Evolutionary conservation across 2,113 vertebrate species (phyloP).

Genomic region (Oxyruncus cristatus): DNA sequence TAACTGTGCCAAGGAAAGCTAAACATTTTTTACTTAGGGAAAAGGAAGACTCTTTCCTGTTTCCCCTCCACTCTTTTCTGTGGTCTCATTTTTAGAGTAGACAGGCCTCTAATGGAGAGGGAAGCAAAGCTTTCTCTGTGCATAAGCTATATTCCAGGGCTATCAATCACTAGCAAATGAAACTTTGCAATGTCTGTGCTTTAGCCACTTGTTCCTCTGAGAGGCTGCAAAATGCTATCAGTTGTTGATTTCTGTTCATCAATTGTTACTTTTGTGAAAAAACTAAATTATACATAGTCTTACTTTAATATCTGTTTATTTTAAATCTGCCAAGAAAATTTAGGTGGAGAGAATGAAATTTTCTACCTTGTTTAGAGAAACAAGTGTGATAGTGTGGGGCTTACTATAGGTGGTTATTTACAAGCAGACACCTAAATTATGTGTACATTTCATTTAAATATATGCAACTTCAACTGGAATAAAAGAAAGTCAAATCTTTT

Average conservation of each 20-base stretch:
- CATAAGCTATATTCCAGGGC: neutral
- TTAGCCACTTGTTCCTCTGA: neutral
- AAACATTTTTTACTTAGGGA: neutral
- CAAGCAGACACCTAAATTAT: neutral
- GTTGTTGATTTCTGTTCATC: neutral
- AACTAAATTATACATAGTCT: neutral
- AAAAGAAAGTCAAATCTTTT: neutral
- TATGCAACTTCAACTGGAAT: neutral
- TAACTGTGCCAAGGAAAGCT: neutral
- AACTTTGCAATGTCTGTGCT: neutral
- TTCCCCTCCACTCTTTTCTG: neutral
- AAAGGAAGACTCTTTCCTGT: neutral
- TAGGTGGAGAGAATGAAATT: neutral
- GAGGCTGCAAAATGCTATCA: neutral
- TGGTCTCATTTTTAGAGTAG: neutral
- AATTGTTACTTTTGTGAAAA: neutral
- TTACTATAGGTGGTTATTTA: neutral
- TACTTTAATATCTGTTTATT: neutral
- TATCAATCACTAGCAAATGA: neutral
- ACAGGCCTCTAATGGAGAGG: neutral
- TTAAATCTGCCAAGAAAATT: neutral
- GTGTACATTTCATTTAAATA: slow-evolving; percentile 8
- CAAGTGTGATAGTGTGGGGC: neutral
- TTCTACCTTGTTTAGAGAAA: neutral
- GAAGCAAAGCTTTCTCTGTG: neutral